Evolutionary conservation across 30 jellyfish, hydroid and myxozoan genomes (phyloP), one percentile per base, ranked within the genome.

Genomic region (Hydractinia echinata): DNA sequence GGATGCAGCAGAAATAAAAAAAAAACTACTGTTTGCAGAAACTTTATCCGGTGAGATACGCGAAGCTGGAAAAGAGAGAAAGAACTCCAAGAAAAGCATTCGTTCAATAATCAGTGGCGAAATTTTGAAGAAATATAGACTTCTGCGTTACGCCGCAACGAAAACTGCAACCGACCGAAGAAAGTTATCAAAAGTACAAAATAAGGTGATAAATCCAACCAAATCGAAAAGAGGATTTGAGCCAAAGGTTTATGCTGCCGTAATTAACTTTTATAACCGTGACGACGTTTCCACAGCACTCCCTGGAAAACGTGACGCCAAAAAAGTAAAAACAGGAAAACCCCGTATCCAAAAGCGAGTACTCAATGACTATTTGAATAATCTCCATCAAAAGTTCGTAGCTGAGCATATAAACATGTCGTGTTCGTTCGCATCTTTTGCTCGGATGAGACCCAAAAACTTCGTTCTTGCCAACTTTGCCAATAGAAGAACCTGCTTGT

Each of bases 141-240:
- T 30, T 30, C 44, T 30, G 44, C 44, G 44, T 30, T 30, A 30
- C 2, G 2, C 70, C n/a, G 70, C 1, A 16, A 60, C 18, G 70
- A 60, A 69, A 30, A 3, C 79, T 30, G 79, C 50, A 11, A 69
- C 48, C 21, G 79, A 69, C 20, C n/a, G 79, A 69, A 16, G 79
- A 16, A 69, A 69, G 55, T 15, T 69, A 30, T 16, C 56, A n/a
- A 3, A 69, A 69, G 79, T 15, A n/a, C n/a, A n/a, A n/a, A 15
- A 16, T 30, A 69, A 69, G 20, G 1, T 30, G 44, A 30, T 30
- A 30, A 30, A 2, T 30, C 44, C 44, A 30, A 30, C 44, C 44
- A 30, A 30, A 69, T 13, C 48, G 50, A 69, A 69, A 21, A 16
- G 79, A 15, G 79, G 53, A 69, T 69, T 60, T 69, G 1, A 69